These are phyloP conservation scores for Anguilla marmorata DNA, from an alignment of 2,797 vertebrate genomes.

Conservation along the genomic window DNA sequence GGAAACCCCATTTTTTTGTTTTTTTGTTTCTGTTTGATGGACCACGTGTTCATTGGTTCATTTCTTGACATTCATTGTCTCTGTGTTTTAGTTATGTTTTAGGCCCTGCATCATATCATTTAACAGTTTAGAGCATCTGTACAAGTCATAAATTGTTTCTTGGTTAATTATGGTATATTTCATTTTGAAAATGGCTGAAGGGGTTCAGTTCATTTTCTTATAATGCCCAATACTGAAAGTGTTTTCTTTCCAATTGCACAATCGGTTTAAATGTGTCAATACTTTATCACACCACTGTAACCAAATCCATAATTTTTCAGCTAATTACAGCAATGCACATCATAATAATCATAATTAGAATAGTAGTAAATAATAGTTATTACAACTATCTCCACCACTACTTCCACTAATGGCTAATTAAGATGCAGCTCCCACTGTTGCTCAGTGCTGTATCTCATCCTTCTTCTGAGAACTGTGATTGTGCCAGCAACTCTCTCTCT, in stretches of 20 bases:
- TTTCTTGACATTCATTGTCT: too few relatives aligned
- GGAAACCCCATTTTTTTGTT: background rate
- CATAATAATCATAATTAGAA: slow-evolving; percentile 63
- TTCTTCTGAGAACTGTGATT: slow-evolving; percentile 25
- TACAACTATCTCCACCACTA: slow-evolving; percentile 40
- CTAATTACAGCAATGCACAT: slow-evolving; percentile 69
- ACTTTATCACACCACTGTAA: slow-evolving; percentile 52
- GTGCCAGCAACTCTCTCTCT: slow-evolving; percentile 21
- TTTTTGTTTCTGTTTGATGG: background rate
- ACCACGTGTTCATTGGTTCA: too few relatives aligned
- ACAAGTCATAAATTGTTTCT: background rate
- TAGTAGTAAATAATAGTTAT: slow-evolving; percentile 56
- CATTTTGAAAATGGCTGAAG: background rate
- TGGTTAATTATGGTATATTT: background rate
- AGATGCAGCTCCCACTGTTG: slow-evolving; percentile 54
- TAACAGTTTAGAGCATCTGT: background rate
- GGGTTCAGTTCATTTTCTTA: background rate
- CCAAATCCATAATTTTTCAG: slow-evolving; percentile 58
- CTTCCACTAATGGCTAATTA: slow-evolving; percentile 46
- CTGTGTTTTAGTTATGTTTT: background rate
- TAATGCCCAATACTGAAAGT: background rate
- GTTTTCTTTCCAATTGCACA: slow-evolving; percentile 21
- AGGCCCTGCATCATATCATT: background rate
- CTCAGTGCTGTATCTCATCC: slow-evolving; percentile 54
- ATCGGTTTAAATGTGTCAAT: slow-evolving; percentile 46